Base-by-base conservation (phyloP, 2,113 vertebrate genomes). In the Salvelinus alpinus region DNA sequence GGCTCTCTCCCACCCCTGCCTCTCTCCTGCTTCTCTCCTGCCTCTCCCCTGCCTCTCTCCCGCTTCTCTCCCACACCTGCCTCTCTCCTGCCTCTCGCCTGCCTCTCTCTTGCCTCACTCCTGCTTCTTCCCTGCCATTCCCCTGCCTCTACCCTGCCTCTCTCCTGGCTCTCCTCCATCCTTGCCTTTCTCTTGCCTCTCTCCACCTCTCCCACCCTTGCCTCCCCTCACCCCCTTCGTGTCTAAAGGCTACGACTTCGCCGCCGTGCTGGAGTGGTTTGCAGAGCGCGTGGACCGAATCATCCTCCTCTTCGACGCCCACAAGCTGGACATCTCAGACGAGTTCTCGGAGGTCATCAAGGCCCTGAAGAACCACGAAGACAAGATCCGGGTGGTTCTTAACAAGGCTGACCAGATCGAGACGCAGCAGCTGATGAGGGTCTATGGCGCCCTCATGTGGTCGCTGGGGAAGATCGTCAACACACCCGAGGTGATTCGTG, bases 321-420 rank as follows among this genome's bases (percentile, higher is more conserved):
- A 99, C 91, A 99, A 99, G 84, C 91, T 99, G 89, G 98, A 99
- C 91, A 99, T 99, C 87, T 99, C 98, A 0, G 97, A 99, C 0
- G 98, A 99, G 85, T 99, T 99, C 90, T 99, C 98, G 0, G 97
- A 99, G 13, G 98, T 99, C 85, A 99, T 99, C 89, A 98, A 97
- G 85, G 97, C 98, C 60, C 92, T 99, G 79, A 99, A 99, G 91
- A 99, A 99, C 93, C 98, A 99, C 0, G 98, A 99, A 84, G 98
- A 99, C 91, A 99, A 99, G 88, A 99, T 99, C 91, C 94, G 98
- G n/a, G 98, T 99, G 64, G 98, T 99, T 74, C 93, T 99, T 70
- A 99, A 99, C 94, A 99, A 99, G 83, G 97, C 98, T 0, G 97
- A 99, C 90, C 98, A 99, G 92, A 99, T 99, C 7, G 96, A 99